Base-by-base conservation (phyloP, 2,888 invertebrate genomes). In the Parnassius smintheus region DNA sequence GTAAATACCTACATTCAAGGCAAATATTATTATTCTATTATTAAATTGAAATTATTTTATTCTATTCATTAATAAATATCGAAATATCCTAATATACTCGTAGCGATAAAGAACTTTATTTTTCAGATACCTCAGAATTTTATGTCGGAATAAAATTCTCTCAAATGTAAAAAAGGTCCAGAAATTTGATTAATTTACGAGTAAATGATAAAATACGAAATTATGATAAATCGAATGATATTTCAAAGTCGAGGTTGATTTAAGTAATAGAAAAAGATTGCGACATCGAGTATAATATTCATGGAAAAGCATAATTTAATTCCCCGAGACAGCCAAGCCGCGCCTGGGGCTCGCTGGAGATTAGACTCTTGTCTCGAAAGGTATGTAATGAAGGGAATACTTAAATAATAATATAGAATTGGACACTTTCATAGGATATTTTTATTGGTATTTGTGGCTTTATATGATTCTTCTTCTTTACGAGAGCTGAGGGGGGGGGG, bases 261-360 rank as follows among this genome's bases (percentile, higher is more conserved):
- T 66, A 69, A 71, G 72, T 82, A 83, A 85, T 77, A 77, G 74
- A 80, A 82, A 86, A 85, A 84, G 80, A 86, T 85, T 80, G 84
- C 78, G 79, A 82, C 82, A 80, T 77, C 81, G 74, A 76, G 81
- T 91, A 84, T 89, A 90, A 91, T 90, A 91, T 91, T 91, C 91
- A 91, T 91, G 86, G 81, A 86, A 90, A 87, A 77, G 71, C 83
- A 88, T 91, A 88, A 90, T 88, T 91, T 89, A 84, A 90, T 90
- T 89, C 83, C 41, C 65, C 61, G 77, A 81, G 86, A 88, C 87
- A 83, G 83, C 71, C 76, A 73, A 77, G 75, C 79, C 75, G 75
- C 70, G 68, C 67, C 70, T n/a, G 68, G 72, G 70, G 74, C 76
- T 70, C 77, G 73, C 74, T 70, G 68, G 75, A 84, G 86, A 88